Evolutionary conservation across 1,140 invertebrate species (phyloP), one percentile per base, ranked within the genome.

Genomic region (Dreissena rostriformis): DNA sequence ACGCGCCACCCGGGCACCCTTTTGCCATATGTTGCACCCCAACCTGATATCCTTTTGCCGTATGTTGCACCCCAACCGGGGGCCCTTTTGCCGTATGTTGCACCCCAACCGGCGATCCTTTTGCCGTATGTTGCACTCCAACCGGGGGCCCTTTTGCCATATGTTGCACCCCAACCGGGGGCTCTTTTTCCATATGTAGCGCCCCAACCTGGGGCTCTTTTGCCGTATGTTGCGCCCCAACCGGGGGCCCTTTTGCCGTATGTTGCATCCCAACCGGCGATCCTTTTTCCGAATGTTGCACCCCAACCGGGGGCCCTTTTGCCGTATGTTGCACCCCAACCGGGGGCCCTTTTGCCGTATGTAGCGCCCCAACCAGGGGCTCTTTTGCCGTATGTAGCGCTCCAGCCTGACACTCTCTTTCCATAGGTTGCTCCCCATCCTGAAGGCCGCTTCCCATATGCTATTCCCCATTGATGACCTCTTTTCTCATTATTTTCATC

Each of bases 211-310:
- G 52, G 68, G n/a, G 68, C 52, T 17, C 79, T 53, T 53, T 81
- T 81, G 57, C 71, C 79, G 29, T 81, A 81, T 2, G 70, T 66
- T 51, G 70, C 68, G 4, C 24, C 17, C 79, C 79, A 81, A 24
- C 67, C 67, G 29, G 76, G 76, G 5, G 14, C 29, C 11, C 79
- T 22, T 66, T 81, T 81, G 17, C 79, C 79, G 61, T 81, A 81
- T 24, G 70, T 65, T 1, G 53, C 68, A 19, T 17, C 4, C 79
- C 79, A 81, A 55, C 72, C 72, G 8, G 78, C 52, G 6, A 29
- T 67, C 2, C 78, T 61, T 70, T 80, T 80, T 0, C 78, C 78
- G 57, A 71, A 80, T 6, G 78, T 72, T 51, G 66, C 67, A n/a
- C 24, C 5, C 78, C 78, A 80, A 0, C 72, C 72, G 6, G 78